Evolutionary conservation across 2,797 vertebrate species (phyloP).

Genomic region (Simalia tracyae): DNA sequence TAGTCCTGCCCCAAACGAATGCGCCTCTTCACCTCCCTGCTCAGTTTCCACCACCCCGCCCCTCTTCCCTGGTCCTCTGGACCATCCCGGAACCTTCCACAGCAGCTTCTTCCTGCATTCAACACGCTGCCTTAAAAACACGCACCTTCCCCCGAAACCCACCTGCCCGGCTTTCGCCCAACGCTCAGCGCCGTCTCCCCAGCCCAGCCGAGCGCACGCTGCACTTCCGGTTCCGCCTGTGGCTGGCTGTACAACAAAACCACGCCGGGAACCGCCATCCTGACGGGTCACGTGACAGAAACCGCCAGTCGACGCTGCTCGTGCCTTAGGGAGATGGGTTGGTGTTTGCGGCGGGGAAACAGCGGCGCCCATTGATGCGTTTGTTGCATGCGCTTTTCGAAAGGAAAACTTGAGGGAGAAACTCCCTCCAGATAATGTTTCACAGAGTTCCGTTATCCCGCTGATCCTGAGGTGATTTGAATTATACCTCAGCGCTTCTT

Average conservation of each 20-base stretch:
- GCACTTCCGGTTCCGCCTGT: slow-evolving; percentile 16
- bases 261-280: slow-evolving; percentile 41
- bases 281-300: neutral
- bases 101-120: neutral
- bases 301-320: neutral
- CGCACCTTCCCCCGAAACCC: neutral
- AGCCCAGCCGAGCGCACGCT: neutral
- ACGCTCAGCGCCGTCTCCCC: neutral
- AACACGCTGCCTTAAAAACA: neutral
- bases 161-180: neutral
- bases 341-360: neutral
- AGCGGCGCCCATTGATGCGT: neutral
- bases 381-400: neutral
- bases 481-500: neutral
- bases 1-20: neutral
- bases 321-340: neutral
- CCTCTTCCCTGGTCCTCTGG: neutral
- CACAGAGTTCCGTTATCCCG: neutral
- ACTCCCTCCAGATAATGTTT: neutral
- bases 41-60: neutral
- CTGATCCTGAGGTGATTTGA: neutral
- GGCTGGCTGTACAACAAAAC: neutral
- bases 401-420: neutral
- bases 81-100: neutral
- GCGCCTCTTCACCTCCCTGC: neutral